Evolutionary conservation across 2,113 vertebrate genomes (phyloP).

Genomic region (Myxocyprinus asiaticus): DNA sequence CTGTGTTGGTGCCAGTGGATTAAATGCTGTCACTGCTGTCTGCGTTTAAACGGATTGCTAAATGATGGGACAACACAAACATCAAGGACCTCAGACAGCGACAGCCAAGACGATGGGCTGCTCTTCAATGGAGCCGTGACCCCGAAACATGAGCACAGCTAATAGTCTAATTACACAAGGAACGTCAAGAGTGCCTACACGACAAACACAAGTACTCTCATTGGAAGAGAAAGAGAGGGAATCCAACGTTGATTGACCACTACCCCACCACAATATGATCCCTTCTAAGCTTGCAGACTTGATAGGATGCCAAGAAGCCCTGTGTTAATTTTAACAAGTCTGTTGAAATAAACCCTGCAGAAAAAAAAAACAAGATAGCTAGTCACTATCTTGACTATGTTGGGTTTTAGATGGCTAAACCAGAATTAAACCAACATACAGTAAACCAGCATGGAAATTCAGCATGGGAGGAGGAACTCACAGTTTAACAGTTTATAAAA

Average conservation of each 20-base stretch:
- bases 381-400: background rate
- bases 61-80: conserved; percentile 24
- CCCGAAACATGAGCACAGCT: conserved; percentile 52
- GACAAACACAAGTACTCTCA: conserved; percentile 40
- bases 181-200: conserved; percentile 38
- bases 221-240: conserved; percentile 31
- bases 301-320: conserved; percentile 36
- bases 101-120: conserved; percentile 38
- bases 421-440: too few species aligned
- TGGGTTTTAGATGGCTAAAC: background rate
- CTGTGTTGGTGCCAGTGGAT: too few species aligned
- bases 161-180: conserved; percentile 53
- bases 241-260: conserved; percentile 35
- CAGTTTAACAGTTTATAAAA: background rate
- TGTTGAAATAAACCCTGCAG: background rate
- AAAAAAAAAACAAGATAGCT: background rate
- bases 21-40: background rate
- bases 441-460: too few species aligned
- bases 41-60: conserved; percentile 25
- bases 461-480: background rate
- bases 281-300: conserved; percentile 27
- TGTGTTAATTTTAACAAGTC: background rate
- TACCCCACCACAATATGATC: conserved; percentile 28
- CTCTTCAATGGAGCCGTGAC: conserved; percentile 30
- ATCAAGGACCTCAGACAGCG: conserved; percentile 35